Evolutionary conservation across 2,888 invertebrate genomes (phyloP), one percentile per base, ranked within the genome.

Genomic region (Zaprionus lineosus): DNA sequence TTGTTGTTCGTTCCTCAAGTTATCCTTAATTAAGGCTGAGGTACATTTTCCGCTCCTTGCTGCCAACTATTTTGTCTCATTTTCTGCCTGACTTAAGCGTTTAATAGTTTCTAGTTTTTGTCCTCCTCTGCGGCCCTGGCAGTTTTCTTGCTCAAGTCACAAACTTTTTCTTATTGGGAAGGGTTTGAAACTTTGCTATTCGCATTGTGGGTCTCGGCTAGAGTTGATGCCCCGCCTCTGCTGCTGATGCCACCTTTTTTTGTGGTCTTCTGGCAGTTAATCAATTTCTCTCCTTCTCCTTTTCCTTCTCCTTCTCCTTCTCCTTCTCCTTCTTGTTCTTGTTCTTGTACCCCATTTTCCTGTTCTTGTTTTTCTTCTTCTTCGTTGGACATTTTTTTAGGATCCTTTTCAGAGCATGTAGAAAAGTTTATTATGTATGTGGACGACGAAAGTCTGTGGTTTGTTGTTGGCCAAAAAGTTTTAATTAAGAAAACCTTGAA

Each of bases 401-500:
- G n/a, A n/a, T n/a, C n/a, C n/a, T 50, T 33, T 44, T 24, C 15
- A 37, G 44, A 29, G 59, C 52, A 56, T 76, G 70, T 74, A 58
- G 56, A 71, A 86, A 85, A 83, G 77, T 84, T 83, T 72, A 61
- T 67, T 65, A 55, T n/a, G n/a, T n/a, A n/a, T n/a, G n/a, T n/a
- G 59, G 41, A 53, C 47, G 48, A 34, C 40, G n/a, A n/a, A 33
- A 56, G 41, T 36, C 58, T 79, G 66, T 83, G 78, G 73, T 63
- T 60, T 66, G 73, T 71, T 74, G 74, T 67, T 71, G 68, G 74
- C 63, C 74, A 59, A 75, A 86, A 88, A 86, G 59, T 88, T 88
- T 88, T 88, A 88, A 88, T 88, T 88, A 88, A 88, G 87, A 88
- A 88, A 88, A 86, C 87, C 88, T 87, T 87, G 85, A 87, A 87